These are phyloP conservation scores for Melanotaenia maccullochi DNA, from an alignment of 2,797 vertebrate species.

Conservation along the genomic window DNA sequence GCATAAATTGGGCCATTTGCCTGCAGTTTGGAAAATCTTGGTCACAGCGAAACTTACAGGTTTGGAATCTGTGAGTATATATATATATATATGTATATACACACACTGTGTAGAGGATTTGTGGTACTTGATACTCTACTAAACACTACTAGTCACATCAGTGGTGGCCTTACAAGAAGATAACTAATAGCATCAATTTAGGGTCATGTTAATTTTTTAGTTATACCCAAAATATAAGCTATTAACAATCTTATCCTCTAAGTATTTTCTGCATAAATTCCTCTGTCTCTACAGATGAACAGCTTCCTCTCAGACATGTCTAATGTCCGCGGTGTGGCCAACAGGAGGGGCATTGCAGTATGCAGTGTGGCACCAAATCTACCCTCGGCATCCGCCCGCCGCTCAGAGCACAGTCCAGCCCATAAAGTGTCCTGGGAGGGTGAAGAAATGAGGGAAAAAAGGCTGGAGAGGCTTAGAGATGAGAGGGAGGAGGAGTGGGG, in stretches of 20 bases:
- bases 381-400: constrained; percentile 85
- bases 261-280: constrained; percentile 1
- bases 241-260: not conserved
- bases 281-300: constrained; percentile 80
- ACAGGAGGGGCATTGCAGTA: constrained; percentile 91
- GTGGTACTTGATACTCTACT: too few relatives aligned
- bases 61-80: too few relatives aligned
- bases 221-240: not conserved
- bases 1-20: too few relatives aligned
- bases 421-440: constrained; percentile 92
- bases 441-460: constrained; percentile 79
- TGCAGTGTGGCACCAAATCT: constrained; percentile 97
- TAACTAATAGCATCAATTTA: not conserved
- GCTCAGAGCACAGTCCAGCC: constrained; percentile 88
- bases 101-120: too few relatives aligned
- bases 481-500: constrained; percentile 79
- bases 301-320: constrained; percentile 91
- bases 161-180: not conserved
- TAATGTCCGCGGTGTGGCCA: constrained; percentile 83
- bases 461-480: constrained; percentile 61
- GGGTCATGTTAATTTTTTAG: not conserved
- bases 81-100: too few relatives aligned
- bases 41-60: too few relatives aligned
- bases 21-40: too few relatives aligned
- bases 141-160: not conserved